These are phyloP conservation scores for Limnephilus marmoratus DNA, from an alignment of 2,888 invertebrate species.

Conservation along the genomic window DNA sequence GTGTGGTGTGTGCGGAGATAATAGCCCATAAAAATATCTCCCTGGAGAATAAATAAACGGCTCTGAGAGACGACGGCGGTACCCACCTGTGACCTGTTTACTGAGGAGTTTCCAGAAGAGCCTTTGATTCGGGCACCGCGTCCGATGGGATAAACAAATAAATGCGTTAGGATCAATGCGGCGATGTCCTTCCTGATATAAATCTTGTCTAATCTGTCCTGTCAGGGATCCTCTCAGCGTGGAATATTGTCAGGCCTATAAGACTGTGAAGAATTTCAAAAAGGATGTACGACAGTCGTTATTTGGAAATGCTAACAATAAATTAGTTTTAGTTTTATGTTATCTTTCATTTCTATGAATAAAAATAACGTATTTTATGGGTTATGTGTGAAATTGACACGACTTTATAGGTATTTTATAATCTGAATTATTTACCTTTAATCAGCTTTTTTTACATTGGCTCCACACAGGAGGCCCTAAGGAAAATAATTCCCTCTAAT, in stretches of 20 bases:
- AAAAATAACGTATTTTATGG: neutral
- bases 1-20: slow-evolving; percentile 39
- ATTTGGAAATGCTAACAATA: neutral
- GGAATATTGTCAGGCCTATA: neutral
- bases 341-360: neutral
- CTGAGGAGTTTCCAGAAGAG: slow-evolving; percentile 38
- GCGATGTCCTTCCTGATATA: slow-evolving; percentile 47
- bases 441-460: neutral
- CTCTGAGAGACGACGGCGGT: slow-evolving; percentile 12
- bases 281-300: neutral
- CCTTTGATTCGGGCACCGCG: slow-evolving; percentile 25
- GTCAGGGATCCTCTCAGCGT: slow-evolving; percentile 27
- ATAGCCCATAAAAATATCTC: slow-evolving; percentile 53
- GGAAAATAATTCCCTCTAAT: too few relatives aligned
- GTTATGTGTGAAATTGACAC: neutral
- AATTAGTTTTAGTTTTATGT: neutral
- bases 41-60: slow-evolving; percentile 33
- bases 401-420: neutral
- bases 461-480: too few relatives aligned
- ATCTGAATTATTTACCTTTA: neutral
- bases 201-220: slow-evolving; percentile 42
- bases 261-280: slow-evolving; percentile 17
- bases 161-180: slow-evolving; percentile 26
- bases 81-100: slow-evolving; percentile 25
- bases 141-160: slow-evolving; percentile 42